Conservation (phyloP, 2,113 vertebrate genomes). For the Cricetomys ansorgei region DNA sequence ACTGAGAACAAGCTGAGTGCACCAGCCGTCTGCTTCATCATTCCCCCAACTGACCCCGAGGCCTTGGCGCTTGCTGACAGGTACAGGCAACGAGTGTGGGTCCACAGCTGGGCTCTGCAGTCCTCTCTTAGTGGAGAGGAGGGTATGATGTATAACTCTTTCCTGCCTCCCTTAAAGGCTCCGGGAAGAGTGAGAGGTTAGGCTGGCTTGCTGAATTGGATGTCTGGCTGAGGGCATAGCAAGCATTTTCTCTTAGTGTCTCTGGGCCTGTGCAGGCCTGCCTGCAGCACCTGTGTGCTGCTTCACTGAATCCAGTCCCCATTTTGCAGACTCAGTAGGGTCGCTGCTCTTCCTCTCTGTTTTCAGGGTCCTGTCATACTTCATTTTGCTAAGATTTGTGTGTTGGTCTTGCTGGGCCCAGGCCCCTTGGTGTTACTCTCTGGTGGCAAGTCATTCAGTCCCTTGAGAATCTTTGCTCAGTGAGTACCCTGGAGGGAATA, state of each 20-base stretch:
- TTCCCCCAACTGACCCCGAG: conserved; percentile 94
- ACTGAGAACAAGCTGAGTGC: conserved; percentile 87
- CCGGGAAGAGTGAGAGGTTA: neutral
- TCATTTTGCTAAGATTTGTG: neutral
- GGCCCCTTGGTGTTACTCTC: neutral
- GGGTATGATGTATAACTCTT: too few species aligned
- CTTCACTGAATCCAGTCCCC: neutral
- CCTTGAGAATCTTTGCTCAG: neutral
- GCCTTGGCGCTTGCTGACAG: conserved; percentile 89
- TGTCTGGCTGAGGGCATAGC: neutral
- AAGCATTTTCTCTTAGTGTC: neutral
- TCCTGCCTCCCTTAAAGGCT: neutral
- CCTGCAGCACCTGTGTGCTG: neutral
- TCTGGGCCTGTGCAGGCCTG: neutral
- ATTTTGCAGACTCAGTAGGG: neutral
- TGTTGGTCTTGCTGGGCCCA: neutral
- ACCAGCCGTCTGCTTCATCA: conserved; percentile 94
- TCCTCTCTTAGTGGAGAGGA: neutral
- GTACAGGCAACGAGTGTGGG: conserved; percentile 82
- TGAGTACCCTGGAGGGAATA: neutral
- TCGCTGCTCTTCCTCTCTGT: neutral
- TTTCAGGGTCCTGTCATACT: neutral
- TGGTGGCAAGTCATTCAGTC: neutral
- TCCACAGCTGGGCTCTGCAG: neutral
- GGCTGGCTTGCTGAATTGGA: neutral